These are phyloP conservation scores for Sarcophilus harrisii DNA, from an alignment of 2,797 vertebrate genomes.

Conservation along the genomic window DNA sequence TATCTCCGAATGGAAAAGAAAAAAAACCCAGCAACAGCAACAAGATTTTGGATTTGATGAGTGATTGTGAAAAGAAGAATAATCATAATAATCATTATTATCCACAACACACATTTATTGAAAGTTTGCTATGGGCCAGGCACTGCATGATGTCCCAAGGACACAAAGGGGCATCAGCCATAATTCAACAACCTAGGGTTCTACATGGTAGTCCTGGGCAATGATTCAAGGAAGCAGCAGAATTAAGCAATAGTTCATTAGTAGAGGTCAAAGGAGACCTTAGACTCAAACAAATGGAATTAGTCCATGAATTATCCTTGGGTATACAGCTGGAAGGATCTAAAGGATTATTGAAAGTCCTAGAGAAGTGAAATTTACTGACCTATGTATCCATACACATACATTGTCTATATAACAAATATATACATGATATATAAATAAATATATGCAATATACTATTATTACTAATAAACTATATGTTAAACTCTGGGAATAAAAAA, in stretches of 20 bases:
- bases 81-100: background rate
- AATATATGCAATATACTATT: background rate
- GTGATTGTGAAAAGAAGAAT: background rate
- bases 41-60: background rate
- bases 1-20: slow-evolving; percentile 23
- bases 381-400: background rate
- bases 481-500: background rate
- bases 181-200: background rate
- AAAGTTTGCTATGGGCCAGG: background rate
- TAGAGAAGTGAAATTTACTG: background rate
- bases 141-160: background rate
- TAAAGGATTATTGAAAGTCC: background rate
- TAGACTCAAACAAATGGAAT: background rate
- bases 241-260: background rate
- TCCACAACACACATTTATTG: background rate
- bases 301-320: background rate
- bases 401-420: background rate
- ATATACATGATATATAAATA: background rate
- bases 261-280: background rate
- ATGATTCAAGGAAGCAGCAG: background rate
- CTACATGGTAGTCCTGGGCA: background rate
- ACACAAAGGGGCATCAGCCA: background rate
- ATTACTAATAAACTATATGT: background rate
- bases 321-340: background rate
- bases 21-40: background rate